Conservation (phyloP, 2,888 invertebrate species). For the Nasonia oneida region DNA sequence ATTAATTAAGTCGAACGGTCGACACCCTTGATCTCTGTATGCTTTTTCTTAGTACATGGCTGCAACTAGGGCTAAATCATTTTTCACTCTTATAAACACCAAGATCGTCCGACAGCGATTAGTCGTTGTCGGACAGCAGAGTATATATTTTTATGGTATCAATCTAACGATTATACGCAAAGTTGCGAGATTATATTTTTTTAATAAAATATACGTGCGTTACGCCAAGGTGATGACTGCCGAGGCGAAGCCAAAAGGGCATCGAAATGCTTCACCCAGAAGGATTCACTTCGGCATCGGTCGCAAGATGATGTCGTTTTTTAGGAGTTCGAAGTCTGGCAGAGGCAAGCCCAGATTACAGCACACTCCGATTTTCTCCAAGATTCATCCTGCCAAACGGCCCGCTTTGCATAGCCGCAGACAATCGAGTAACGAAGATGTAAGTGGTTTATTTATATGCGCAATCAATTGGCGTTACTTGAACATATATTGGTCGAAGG, state of each 20-base stretch:
- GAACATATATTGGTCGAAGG: not conserved
- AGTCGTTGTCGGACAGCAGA: not conserved
- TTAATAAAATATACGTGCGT: not conserved
- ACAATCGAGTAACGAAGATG: slow-evolving; percentile 34
- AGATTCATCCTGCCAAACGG: slow-evolving; percentile 42
- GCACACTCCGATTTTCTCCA: slow-evolving; percentile 20
- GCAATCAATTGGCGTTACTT: not conserved
- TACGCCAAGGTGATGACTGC: slow-evolving; percentile 11
- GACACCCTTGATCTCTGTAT: not conserved
- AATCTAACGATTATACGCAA: no score
- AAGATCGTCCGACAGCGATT: not conserved
- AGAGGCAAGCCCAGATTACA: not conserved
- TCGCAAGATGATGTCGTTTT: slow-evolving; percentile 50
- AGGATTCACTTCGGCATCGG: not conserved
- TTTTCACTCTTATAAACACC: not conserved
- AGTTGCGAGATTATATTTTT: not conserved
- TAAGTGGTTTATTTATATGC: slow-evolving; percentile 26
- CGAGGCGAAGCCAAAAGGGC: not conserved
- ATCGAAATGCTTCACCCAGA: not conserved
- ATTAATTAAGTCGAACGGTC: not conserved
- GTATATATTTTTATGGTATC: no score
- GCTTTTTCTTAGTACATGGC: not conserved
- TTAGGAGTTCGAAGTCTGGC: slow-evolving; percentile 23
- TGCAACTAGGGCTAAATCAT: not conserved
- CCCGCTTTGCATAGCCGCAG: not conserved